Percentiles rank a stretch among this genome's conserved stretches.
phyloP scores from a whole-genome alignment of 53 echinoderm and acorn worm genomes.

The Luidia sarsii region DNA sequence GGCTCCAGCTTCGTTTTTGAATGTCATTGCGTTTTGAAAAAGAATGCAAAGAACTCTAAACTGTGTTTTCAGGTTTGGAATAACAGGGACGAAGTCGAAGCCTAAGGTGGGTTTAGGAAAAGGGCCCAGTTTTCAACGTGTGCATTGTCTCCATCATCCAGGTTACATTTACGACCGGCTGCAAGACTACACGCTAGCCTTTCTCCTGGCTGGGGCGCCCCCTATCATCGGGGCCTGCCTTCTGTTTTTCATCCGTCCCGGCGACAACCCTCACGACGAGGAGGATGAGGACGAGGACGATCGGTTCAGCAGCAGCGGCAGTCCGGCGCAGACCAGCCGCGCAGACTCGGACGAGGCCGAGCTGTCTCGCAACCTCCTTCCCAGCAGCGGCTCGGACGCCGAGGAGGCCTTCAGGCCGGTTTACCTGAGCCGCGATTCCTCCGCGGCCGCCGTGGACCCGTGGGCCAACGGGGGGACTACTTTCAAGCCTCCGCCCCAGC shows the following conservation, averaged over 20 bases:
- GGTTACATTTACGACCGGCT: conserved; percentile 78
- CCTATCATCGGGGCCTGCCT: conserved; percentile 86
- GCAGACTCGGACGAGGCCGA: conserved; percentile 3
- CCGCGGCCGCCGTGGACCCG: background rate
- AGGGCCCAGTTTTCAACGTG: too few species aligned
- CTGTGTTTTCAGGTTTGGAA: too few species aligned
- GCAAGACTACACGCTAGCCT: conserved; percentile 76
- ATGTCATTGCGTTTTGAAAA: too few species aligned
- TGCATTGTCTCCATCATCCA: conserved; percentile 18
- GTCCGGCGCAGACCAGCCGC: conserved; percentile 7
- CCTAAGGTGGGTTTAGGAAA: too few species aligned
- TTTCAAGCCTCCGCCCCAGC: background rate
- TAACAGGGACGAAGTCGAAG: too few species aligned
- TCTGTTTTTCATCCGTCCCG: conserved; percentile 66
- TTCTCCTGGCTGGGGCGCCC: conserved; percentile 77
- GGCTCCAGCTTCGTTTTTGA: too few species aligned
- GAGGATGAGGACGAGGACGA: conserved; percentile 42
- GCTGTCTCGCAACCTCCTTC: conserved; percentile 28
- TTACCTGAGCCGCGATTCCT: conserved; percentile 21
- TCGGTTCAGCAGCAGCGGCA: background rate
- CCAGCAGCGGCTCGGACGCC: conserved; percentile 18
- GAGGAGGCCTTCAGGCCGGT: background rate
- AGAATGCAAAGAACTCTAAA: too few species aligned
- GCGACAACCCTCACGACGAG: conserved; percentile 6
- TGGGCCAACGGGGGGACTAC: too few species aligned